Evolutionary conservation across 2,888 invertebrate species (phyloP).

Genomic region (Sphaerophoria taeniata): DNA sequence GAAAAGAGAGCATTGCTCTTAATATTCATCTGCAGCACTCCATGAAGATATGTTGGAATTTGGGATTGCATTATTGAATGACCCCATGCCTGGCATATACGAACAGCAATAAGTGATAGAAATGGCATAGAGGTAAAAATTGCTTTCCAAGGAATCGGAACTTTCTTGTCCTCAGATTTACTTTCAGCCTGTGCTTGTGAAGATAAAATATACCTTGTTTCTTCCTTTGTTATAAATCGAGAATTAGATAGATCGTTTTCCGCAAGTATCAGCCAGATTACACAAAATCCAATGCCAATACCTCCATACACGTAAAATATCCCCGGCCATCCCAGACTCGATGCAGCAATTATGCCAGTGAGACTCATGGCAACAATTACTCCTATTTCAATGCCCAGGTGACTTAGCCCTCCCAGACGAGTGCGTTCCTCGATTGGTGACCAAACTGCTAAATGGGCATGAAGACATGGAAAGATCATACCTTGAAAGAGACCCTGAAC

Average conservation of each 20-base stretch:
- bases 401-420: slow-evolving; percentile 76
- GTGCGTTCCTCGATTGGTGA: slow-evolving; percentile 85
- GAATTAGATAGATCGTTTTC: slow-evolving; percentile 84
- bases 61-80: slow-evolving; percentile 87
- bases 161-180: slow-evolving; percentile 83
- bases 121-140: slow-evolving; percentile 86
- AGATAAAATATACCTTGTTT: slow-evolving; percentile 83
- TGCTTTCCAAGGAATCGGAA: slow-evolving; percentile 69
- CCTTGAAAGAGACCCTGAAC: slow-evolving; percentile 87
- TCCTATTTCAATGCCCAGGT: slow-evolving; percentile 86
- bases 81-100: slow-evolving; percentile 87
- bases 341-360: slow-evolving; percentile 85
- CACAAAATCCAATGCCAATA: slow-evolving; percentile 83
- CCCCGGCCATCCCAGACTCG: slow-evolving; percentile 53
- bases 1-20: slow-evolving; percentile 83
- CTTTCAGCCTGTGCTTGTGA: slow-evolving; percentile 82
- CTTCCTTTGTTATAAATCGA: slow-evolving; percentile 83
- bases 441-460: slow-evolving; percentile 86
- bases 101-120: slow-evolving; percentile 83
- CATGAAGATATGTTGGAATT: slow-evolving; percentile 85
- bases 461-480: slow-evolving; percentile 85
- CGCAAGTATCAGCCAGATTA: slow-evolving; percentile 84
- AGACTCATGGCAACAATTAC: slow-evolving; percentile 85
- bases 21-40: slow-evolving; percentile 85
- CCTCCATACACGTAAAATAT: slow-evolving; percentile 79